Evolutionary conservation across 2,113 vertebrate genomes (phyloP), one percentile per base, ranked within the genome.

Genomic region (Hymenochirus boettgeri): DNA sequence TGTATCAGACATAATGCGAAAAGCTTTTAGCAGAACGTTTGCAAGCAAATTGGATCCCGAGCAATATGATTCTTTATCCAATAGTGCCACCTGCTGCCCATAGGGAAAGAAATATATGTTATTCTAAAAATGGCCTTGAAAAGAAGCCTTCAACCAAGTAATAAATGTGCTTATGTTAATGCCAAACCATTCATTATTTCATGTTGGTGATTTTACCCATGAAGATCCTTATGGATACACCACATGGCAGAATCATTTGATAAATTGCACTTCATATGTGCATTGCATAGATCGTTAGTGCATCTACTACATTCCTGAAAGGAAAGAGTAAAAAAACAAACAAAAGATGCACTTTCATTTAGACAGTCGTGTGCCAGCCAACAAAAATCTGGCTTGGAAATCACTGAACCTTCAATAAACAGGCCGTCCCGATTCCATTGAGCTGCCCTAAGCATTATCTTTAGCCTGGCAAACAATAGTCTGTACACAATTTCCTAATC

Each of bases 61-160:
- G 3, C 8, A 2, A 24, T 2, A 4, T 2, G 9, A 69, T 69
- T 18, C 19, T 8, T 48, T 69, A 60, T 45, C 65, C 65, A 69
- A 69, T n/a, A n/a, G n/a, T 33, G 24, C 65, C 65, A 69, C 33
- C n/a, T 60, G 25, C 23, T 69, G 65, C 5, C 9, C 2, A 8
- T 1, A n/a, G 18, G 2, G 1, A 48, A 22, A 22, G 19, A 48
- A 48, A 22, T 22, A 8, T 12, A n/a, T n/a, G n/a, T n/a, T n/a
- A n/a, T n/a, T n/a, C n/a, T n/a, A n/a, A n/a, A n/a, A n/a, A n/a
- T 5, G 1, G 21, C 13, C 18, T 23, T 21, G 22, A 21, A 48
- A n/a, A 48, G 7, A 9, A 48, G 13, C 7, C 46, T 15, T 48
- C 46, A 48, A 3, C 21, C 19, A 23, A 42, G 18, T 48, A 48